Evolutionary conservation across 1,140 invertebrate species (phyloP), one percentile per base, ranked within the genome.

Genomic region (Drosophila parvula): DNA sequence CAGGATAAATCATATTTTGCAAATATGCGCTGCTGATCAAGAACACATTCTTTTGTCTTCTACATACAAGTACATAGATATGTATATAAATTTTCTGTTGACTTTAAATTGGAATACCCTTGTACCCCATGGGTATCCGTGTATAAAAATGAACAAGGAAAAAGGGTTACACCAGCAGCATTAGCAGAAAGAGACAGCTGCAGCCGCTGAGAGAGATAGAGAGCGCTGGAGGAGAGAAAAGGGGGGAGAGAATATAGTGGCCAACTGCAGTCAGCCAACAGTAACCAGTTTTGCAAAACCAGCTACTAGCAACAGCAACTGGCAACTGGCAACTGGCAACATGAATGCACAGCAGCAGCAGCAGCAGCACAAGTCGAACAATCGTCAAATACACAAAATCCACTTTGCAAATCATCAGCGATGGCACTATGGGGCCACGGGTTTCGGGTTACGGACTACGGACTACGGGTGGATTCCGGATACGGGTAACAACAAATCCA

Each of bases 351-450:
- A 51, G 50, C 78, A 78, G 48, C 59, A 53, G 36, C 50, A 51
- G 50, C 78, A 78, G 48, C 59, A 53, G 36, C 60, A 67, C 73
- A 69, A 85, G 78, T 84, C 81, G 81, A 84, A 84, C 81, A 84
- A 86, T 86, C 82, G 76, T 86, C 82, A 85, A 85, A 86, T 85
- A 85, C 82, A 86, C 82, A 86, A 86, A 86, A 86, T 88, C 65
- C 82, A 86, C 83, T 86, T 86, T 86, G 69, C 82, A 86, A 86
- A 86, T 88, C 82, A 88, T 88, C 83, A 82, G 53, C 75, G 57
- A 76, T 68, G 62, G 75, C 36, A 44, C 34, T 59, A 43, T 43
- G 53, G 61, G 61, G 41, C 56, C 47, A 61, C 61, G 78, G 73
- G 59, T 34, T 55, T 22, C 30, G 47, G 40, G n/a, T 41, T 16